Base-by-base conservation (phyloP, 2,888 invertebrate genomes). In the Carterocephalus palaemon region DNA sequence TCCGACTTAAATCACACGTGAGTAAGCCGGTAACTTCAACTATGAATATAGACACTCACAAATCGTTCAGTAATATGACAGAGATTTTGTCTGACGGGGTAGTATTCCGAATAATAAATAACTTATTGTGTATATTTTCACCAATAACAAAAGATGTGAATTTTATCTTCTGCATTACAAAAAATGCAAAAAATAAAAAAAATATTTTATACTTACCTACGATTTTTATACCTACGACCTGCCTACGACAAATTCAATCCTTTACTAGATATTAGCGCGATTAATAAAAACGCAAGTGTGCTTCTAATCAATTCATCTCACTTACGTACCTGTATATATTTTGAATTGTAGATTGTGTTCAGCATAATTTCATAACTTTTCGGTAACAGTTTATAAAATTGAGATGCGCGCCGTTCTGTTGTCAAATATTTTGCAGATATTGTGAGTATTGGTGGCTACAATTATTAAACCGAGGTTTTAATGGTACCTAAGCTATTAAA, bases 331-430 rank as follows among this genome's bases (percentile, higher is more conserved):
- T 31, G 39, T 41, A 38, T 40, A 46, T 23, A 52, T 43, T 51
- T 51, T 55, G 49, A 53, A 55, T 48, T 53, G 51, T 51, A 51
- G 51, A 55, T 55, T 40, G 8, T 31, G 28, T 41, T 51, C 33
- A 28, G 42, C 32, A 46, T 47, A 53, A 54, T 19, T 13, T 26
- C 12, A 19, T 4, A 28, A 48, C 49, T 46, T 26, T n/a, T 2
- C 33, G 19, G 32, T 24, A 13, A 24, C 41, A 33, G 17, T 33
- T 24, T 32, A 19, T n/a, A 16, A 8, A 4, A 19, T 4, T 19
- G 19, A 19, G 19, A 6, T 4, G 3, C 19, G 3, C 6, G 19
- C 19, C 19, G 19, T 6, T 6, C 19, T n/a, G n/a, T n/a, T n/a
- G n/a, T n/a, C n/a, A n/a, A n/a, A n/a, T n/a, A n/a, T n/a, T n/a